These are phyloP conservation scores for Toxotes chatareus DNA, from an alignment of 2,113 vertebrate genomes.

Conservation along the genomic window DNA sequence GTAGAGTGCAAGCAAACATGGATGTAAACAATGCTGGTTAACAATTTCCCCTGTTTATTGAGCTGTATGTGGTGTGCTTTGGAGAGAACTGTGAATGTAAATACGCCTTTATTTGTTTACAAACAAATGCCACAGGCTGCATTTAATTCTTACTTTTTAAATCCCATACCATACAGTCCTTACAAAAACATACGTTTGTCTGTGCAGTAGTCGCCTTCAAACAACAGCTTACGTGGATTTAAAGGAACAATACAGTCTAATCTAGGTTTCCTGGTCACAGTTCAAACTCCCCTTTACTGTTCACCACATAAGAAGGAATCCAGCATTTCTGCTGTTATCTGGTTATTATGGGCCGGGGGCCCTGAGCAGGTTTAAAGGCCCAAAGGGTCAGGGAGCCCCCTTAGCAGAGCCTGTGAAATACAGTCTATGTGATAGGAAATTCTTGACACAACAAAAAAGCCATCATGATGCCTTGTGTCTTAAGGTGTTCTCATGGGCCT, in stretches of 20 bases:
- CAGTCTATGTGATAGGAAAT: neutral
- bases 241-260: too few relatives aligned
- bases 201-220: too few relatives aligned
- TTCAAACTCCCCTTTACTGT: neutral
- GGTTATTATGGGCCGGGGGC: neutral
- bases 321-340: constrained; percentile 4
- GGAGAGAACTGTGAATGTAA: neutral
- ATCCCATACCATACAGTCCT: neutral
- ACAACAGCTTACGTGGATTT: too few relatives aligned
- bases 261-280: neutral
- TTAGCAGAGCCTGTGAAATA: neutral
- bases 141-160: neutral
- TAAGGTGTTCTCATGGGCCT: too few relatives aligned
- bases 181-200: neutral
- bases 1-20: too few relatives aligned
- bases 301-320: neutral
- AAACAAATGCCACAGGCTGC: neutral
- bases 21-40: too few relatives aligned
- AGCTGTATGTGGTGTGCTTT: neutral
- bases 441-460: neutral
- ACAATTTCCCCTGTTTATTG: neutral
- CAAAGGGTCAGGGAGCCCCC: neutral
- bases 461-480: neutral
- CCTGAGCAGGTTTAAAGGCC: neutral
- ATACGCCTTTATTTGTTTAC: neutral